Base-by-base conservation (phyloP, 2,113 vertebrate genomes). In the Paedocypris sp. region DNA sequence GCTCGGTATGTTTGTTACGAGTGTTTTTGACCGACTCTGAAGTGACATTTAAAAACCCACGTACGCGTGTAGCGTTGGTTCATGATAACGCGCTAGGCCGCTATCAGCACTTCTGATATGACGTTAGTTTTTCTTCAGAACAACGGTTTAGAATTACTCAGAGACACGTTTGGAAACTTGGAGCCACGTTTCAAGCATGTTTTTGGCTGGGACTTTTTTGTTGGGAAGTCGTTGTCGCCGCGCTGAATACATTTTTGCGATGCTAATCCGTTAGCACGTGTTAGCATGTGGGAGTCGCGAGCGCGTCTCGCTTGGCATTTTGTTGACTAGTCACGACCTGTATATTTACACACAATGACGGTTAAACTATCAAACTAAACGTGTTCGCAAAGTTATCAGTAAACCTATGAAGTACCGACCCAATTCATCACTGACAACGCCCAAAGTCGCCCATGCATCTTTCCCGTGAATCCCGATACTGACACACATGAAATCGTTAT, bases 31-130 rank as follows among this genome's bases (percentile, higher is more conserved):
- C n/a, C n/a, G n/a, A n/a, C n/a, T n/a, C n/a, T n/a, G n/a, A n/a
- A n/a, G n/a, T n/a, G n/a, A n/a, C n/a, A n/a, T n/a, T n/a, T n/a
- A n/a, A n/a, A n/a, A n/a, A n/a, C n/a, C n/a, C n/a, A n/a, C n/a
- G n/a, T n/a, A n/a, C n/a, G n/a, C n/a, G n/a, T n/a, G n/a, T 12
- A n/a, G 3, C 29, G 12, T 22, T 19, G 5, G 23, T 42, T 10
- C 19, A 4, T 3, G 35, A 58, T 58, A 58, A 39, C 53, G 43
- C 16, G 53, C 53, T 58, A 58, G 54, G 54, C 26, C 53, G 16
- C 26, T 58, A 20, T 18, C 13, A 31, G 32, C 39, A 6, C 10
- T 19, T 15, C 4, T 36, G n/a, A n/a, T n/a, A n/a, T n/a, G n/a
- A n/a, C n/a, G n/a, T 9, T 23, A 36, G 11, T 13, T 13, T 56